Conservation (phyloP, 1,140 invertebrate genomes). For the Pinna nobilis region DNA sequence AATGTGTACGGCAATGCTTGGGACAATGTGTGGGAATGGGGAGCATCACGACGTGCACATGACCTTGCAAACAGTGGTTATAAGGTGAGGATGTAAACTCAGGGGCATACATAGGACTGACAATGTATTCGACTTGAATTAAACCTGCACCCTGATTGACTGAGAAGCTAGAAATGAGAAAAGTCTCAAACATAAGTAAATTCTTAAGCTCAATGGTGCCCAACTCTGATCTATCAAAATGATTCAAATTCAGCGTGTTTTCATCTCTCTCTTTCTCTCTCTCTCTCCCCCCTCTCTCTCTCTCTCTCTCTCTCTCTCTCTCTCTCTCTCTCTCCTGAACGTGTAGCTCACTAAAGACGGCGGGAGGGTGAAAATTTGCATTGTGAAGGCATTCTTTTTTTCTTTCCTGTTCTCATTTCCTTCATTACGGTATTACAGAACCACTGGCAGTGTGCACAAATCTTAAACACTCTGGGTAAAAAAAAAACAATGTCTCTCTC, state of each 20-base stretch:
- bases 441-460: too few species aligned
- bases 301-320: background rate
- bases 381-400: too few species aligned
- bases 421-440: too few species aligned
- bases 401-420: background rate
- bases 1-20: conserved; percentile 62
- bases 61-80: conserved; percentile 66
- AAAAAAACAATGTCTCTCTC: too few species aligned
- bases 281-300: background rate
- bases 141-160: background rate
- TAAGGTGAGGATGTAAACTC: too few species aligned
- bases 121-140: background rate
- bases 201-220: too few species aligned
- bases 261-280: too few species aligned
- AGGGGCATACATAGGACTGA: background rate
- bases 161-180: too few species aligned
- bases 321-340: too few species aligned
- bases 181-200: background rate
- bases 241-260: background rate
- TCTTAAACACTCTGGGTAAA: too few species aligned
- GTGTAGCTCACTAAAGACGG: background rate
- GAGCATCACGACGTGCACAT: conserved; percentile 56
- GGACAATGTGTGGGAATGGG: conserved; percentile 69
- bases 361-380: background rate
- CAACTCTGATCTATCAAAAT: background rate